Evolutionary conservation across 1,140 invertebrate species (phyloP), one percentile per base, ranked within the genome.

Genomic region (Laupala kohalensis): DNA sequence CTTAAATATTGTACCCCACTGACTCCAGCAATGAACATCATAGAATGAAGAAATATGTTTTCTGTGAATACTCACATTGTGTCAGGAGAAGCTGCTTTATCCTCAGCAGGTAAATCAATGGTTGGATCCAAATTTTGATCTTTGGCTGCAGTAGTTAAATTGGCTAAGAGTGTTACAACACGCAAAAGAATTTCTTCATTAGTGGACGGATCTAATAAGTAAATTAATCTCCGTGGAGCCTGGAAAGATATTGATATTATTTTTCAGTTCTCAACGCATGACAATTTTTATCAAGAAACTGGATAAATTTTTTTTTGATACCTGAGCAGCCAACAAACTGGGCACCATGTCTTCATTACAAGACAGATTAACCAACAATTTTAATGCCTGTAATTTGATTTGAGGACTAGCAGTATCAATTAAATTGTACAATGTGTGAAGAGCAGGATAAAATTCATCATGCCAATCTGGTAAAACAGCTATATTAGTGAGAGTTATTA

Each of bases 291-390:
- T 53, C 37, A 53, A 19, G 19, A 53, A 53, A 13, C 19, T 53
- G 37, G 9, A 53, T 53, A 2, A 53, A 53, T 13, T 53, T 1
- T 53, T 53, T 19, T 2, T 19, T 2, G 19, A 53, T 79, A 88
- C 87, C 83, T 88, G 85, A 69, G 86, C 86, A 73, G 86, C 86
- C 65, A 89, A 76, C 26, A 89, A 78, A 74, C 84, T 82, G 19
- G 86, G 86, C 23, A 89, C 82, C 80, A 88, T 84, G 70, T 86
- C 83, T 75, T 83, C 79, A 78, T 88, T 88, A 74, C 84, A 86
- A 4, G 87, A 86, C 4, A 89, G 78, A 78, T 89, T 89, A 64
- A 88, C 86, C n/a, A 89, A 80, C 27, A 89, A 77, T 75, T 86
- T 85, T 0, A 87, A 77, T 15, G 85, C 81, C 75, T 89, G 86